These are phyloP conservation scores for Pteria penguin DNA, from an alignment of 2,888 invertebrate species.

Conservation along the genomic window DNA sequence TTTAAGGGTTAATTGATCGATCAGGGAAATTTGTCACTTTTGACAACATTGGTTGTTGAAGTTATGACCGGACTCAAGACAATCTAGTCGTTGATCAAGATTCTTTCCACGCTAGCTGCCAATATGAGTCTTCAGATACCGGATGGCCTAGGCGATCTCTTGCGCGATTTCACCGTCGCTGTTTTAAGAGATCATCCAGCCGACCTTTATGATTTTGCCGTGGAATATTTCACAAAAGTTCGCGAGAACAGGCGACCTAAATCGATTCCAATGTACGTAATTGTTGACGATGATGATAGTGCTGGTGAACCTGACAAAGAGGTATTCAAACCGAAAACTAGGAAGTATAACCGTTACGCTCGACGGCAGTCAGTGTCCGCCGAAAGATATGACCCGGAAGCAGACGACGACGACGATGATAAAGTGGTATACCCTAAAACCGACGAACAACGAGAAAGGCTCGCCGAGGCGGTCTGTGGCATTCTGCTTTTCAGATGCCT, in stretches of 20 bases:
- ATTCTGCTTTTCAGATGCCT: constrained; percentile 78
- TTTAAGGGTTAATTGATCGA: background rate
- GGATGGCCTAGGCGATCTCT: constrained; percentile 78
- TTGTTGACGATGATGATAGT: constrained; percentile 76
- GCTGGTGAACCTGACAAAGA: constrained; percentile 77
- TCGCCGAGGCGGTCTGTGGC: constrained; percentile 75
- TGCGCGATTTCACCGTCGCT: constrained; percentile 79
- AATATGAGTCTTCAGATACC: constrained; percentile 79
- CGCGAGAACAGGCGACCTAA: constrained; percentile 73
- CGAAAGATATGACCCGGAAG: constrained; percentile 79
- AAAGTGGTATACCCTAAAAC: constrained; percentile 77
- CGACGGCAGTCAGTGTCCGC: constrained; percentile 79
- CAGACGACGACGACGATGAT: constrained; percentile 75
- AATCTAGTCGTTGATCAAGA: background rate
- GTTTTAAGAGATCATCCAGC: constrained; percentile 77
- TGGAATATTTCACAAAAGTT: constrained; percentile 77
- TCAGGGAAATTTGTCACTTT: background rate
- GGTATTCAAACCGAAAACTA: constrained; percentile 73
- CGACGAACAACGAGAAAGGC: constrained; percentile 76
- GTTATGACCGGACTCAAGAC: background rate
- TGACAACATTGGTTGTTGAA: background rate
- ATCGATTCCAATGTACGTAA: constrained; percentile 79
- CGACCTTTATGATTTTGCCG: constrained; percentile 78
- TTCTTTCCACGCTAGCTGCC: background rate
- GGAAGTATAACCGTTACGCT: constrained; percentile 72